These are phyloP conservation scores for Cotesia glomerata DNA, from an alignment of 1,140 invertebrate genomes.

Conservation along the genomic window DNA sequence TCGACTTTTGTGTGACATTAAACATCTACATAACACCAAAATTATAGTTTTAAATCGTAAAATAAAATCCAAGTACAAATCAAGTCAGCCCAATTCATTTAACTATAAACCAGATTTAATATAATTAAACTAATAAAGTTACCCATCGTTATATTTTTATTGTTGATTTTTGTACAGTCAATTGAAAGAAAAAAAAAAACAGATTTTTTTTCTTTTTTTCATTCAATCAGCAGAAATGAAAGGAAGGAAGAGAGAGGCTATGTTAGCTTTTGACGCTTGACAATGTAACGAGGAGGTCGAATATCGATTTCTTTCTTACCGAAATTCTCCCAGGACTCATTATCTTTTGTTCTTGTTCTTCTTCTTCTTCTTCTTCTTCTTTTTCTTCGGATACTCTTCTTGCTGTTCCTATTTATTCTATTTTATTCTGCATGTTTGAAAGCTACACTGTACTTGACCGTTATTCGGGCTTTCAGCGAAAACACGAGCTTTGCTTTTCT, in stretches of 20 bases:
- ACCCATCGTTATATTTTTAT: no score
- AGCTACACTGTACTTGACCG: not conserved
- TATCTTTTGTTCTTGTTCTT: not conserved
- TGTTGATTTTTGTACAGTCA: not conserved
- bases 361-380: not conserved
- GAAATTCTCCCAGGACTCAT: slow-evolving; percentile 27
- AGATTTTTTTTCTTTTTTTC: no score
- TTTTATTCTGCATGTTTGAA: not conserved
- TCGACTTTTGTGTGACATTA: not conserved
- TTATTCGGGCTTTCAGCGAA: not conserved
- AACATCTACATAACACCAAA: no score
- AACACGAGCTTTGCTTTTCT: slow-evolving; percentile 4
- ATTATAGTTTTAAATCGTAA: no score
- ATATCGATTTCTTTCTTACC: slow-evolving; percentile 39
- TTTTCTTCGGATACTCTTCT: no score
- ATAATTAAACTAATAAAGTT: no score
- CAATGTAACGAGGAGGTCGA: slow-evolving; percentile 34
- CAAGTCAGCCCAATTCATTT: not conserved
- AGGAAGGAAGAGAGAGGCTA: not conserved
- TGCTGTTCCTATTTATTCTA: not conserved
- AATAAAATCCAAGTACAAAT: not conserved
- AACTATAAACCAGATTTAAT: no score
- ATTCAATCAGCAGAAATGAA: not conserved
- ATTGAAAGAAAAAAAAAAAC: not conserved
- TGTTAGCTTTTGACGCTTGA: not conserved